A percentile compares a stretch with the other conserved stretches of the same genome.
Evolutionary conservation across 2,797 vertebrate genomes (phyloP).

Genomic region (Arrhamphus sclerolepis): DNA sequence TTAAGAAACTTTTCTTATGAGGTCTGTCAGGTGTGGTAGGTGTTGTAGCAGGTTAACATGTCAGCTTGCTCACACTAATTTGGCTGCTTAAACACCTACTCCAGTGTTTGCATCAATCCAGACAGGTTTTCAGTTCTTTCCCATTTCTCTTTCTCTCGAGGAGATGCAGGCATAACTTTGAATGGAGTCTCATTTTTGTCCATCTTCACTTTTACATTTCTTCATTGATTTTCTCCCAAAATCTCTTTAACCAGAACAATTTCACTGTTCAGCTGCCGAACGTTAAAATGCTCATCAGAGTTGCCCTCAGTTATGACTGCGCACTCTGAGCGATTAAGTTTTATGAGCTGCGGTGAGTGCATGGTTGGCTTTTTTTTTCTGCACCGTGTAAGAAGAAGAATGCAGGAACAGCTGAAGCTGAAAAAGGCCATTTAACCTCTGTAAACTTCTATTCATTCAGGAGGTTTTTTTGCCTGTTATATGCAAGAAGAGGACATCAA

Average conservation of each 20-base stretch:
- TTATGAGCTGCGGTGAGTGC: constrained; percentile 11
- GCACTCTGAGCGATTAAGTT: constrained; percentile 20
- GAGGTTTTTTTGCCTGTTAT: background rate
- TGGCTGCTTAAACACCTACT: background rate
- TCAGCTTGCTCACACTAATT: no score
- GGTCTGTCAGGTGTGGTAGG: no score
- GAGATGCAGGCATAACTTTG: background rate
- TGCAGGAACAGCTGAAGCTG: constrained; percentile 9
- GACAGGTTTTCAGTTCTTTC: constrained; percentile 2
- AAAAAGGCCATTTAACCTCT: constrained; percentile 14
- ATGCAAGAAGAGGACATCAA: background rate
- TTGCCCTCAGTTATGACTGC: constrained; percentile 20
- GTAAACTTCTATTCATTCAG: constrained; percentile 1
- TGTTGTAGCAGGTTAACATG: no score
- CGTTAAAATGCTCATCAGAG: constrained; percentile 17
- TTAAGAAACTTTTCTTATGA: constrained; percentile 4
- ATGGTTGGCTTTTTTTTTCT: constrained; percentile 3
- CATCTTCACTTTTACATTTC: constrained; percentile 13
- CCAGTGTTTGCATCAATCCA: background rate
- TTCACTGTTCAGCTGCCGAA: constrained; percentile 15
- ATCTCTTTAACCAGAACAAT: constrained; percentile 5
- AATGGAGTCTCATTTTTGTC: constrained; percentile 5
- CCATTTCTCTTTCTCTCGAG: background rate
- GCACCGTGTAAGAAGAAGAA: background rate
- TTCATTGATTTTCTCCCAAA: constrained; percentile 20